Base-by-base conservation (phyloP, 1,140 invertebrate species). In the Lanistes nyassanus region DNA sequence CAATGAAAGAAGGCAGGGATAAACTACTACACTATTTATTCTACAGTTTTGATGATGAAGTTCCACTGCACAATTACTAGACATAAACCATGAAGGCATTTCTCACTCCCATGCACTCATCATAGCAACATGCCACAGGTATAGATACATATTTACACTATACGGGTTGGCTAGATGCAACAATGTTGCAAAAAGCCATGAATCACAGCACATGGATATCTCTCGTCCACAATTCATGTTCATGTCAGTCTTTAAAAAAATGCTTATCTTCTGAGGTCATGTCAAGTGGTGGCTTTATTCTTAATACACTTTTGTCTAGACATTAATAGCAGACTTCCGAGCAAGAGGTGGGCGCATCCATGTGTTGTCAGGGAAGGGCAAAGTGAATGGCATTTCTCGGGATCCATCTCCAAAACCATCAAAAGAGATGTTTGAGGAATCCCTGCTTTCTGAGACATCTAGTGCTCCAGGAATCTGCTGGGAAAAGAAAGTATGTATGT, bases 261-360 rank as follows among this genome's bases (percentile, higher is more conserved):
- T 53, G 51, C 13, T 53, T 26, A n/a, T 60, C 29, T 31, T 26
- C 29, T 11, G 11, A 19, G 56, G 9, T 26, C 13, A 26, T 60
- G 23, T 60, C n/a, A n/a, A 60, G n/a, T 60, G 56, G n/a, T 60
- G 9, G 23, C n/a, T 9, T 60, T 11, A 60, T 23, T 26, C n/a
- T n/a, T 60, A 9, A 23, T 60, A 16, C n/a, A 23, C 29, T 31
- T 26, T n/a, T 60, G 81, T 96, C 19, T 93, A 94, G 88, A 90
- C 91, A 2, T 81, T 95, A 55, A 86, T 98, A 3, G 94, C 97
- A 0, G 92, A 96, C 87, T 98, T 95, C 88, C 91, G 97, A 56
- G 95, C 97, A 11, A 92, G 93, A 73, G 97, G 97, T 6, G 93
- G 94, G 42, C 91, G 93, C n/a, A 90, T 94, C 37, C 80, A 80